Conservation (phyloP, 2,797 vertebrate species). For the Malacoctenus gilli region DNA sequence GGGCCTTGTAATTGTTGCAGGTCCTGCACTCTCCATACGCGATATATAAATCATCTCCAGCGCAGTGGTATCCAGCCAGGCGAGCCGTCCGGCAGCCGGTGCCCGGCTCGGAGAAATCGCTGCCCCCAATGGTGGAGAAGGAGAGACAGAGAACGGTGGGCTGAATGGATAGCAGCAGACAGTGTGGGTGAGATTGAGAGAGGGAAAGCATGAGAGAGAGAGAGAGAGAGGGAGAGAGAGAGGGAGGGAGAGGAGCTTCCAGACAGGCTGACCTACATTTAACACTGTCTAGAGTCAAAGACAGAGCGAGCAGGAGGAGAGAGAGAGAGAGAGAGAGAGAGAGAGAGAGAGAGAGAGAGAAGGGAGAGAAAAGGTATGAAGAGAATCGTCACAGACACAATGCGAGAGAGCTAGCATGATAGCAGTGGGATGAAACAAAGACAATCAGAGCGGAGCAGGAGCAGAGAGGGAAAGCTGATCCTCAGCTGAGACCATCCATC, state of each 20-base stretch:
- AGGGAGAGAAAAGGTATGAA: conserved; percentile 7
- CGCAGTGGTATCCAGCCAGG: conserved; percentile 53
- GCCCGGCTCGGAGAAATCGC: conserved; percentile 52
- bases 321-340: conserved; percentile 20
- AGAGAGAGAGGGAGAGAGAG: conserved; percentile 33
- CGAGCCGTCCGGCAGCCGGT: conserved; percentile 57
- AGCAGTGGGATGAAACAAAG: conserved; percentile 30
- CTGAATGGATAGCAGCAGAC: conserved; percentile 43
- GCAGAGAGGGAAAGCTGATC: conserved; percentile 66
- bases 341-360: conserved; percentile 17
- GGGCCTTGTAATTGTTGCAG: conserved; percentile 78
- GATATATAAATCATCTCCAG: conserved; percentile 63
- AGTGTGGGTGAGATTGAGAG: conserved; percentile 37
- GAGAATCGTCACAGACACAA: conserved; percentile 24
- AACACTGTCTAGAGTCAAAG: conserved; percentile 84
- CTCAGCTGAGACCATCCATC: conserved; percentile 10
- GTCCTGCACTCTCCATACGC: conserved; percentile 53
- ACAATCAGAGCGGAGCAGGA: background rate
- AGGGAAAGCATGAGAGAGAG: conserved; percentile 37
- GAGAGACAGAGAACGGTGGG: conserved; percentile 42
- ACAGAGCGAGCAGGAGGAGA: conserved; percentile 40
- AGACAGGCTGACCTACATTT: conserved; percentile 92
- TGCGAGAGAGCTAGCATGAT: conserved; percentile 34
- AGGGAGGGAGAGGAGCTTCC: conserved; percentile 73
- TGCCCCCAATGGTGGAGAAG: conserved; percentile 57